Percentiles rank a stretch among this genome's conserved stretches.
phyloP scores from a whole-genome alignment of 2,113 vertebrate genomes.

The Parotia lawesii region DNA sequence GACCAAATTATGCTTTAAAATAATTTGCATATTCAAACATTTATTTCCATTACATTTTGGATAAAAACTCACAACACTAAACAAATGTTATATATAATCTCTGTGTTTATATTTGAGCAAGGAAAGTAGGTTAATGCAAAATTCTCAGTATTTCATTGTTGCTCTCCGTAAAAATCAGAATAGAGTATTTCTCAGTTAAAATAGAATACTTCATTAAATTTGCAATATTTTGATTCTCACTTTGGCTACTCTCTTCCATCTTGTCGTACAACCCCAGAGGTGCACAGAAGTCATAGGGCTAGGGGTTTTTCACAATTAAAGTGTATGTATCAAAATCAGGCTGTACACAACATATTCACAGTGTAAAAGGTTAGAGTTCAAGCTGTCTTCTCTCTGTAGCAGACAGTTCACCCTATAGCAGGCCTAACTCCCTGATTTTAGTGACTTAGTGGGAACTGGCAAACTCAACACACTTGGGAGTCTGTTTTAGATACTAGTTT shows the following conservation, averaged over 20 bases:
- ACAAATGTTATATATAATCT: not conserved
- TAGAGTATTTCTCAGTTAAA: slow-evolving; percentile 52
- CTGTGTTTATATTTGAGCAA: slow-evolving; percentile 30
- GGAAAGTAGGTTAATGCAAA: slow-evolving; percentile 49
- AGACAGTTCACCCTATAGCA: slow-evolving; percentile 49
- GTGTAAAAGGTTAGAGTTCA: slow-evolving; percentile 44
- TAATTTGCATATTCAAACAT: slow-evolving; percentile 38
- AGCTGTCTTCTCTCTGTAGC: slow-evolving; percentile 25
- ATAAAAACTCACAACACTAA: not conserved
- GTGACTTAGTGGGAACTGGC: slow-evolving; percentile 72
- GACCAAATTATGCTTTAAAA: slow-evolving; percentile 34
- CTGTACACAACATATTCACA: slow-evolving; percentile 34
- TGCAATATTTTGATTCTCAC: slow-evolving; percentile 27
- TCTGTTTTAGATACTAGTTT: slow-evolving; percentile 76
- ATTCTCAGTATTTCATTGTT: slow-evolving; percentile 64
- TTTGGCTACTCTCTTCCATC: slow-evolving; percentile 53
- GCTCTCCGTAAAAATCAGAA: slow-evolving; percentile 54
- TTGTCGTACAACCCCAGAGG: slow-evolving; percentile 45
- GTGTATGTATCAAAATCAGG: slow-evolving; percentile 23
- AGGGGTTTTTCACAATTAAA: slow-evolving; percentile 37
- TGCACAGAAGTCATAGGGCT: slow-evolving; percentile 21
- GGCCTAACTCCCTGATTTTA: slow-evolving; percentile 66
- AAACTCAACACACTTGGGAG: slow-evolving; percentile 75
- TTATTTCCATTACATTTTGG: slow-evolving; percentile 36
- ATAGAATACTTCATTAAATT: slow-evolving; percentile 66